Base-by-base conservation (phyloP, 2,797 vertebrate species). In the Pogoniulus pusillus region DNA sequence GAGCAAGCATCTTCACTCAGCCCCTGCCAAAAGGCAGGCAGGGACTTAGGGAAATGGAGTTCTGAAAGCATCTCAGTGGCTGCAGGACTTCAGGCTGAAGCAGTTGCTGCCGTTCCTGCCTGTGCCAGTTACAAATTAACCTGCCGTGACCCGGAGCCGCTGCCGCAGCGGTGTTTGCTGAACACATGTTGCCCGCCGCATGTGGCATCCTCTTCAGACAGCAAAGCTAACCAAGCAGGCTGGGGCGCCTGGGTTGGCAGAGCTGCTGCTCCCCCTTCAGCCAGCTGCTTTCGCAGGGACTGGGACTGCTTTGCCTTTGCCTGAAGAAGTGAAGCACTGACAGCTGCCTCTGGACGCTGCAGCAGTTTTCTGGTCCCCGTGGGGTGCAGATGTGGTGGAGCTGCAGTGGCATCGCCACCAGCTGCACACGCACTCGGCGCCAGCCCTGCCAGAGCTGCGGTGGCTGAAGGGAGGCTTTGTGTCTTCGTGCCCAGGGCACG, bases 91-190 rank as follows among this genome's bases (percentile, higher is more conserved):
- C 26, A 78, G 20, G 79, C 62, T 85, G 32, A 78, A 85, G 74
- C 41, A 66, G 70, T 80, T 54, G 75, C 32, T 90, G 55, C 81
- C 23, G 32, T 78, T 90, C 64, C 71, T 78, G 62, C 41, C 70
- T 63, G 30, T 63, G 63, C 63, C 66, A 41, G 90, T 96, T 96
- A 93, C 58, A 93, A 57, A 96, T 96, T 97, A 97, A 96, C 93
- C 85, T 84, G 75, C 30, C 12, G 0, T 5, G 86, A 85, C 86
- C 91, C 93, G 77, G 60, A 90, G 60, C 2, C 47, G 79, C 53
- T 81, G 72, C n/a, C 93, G 54, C 76, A 73, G 81, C 75, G 82
- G 69, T 81, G 51, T 82, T 91, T 85, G 74, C 71, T 66, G 79
- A 91, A 79, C 90, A 93, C 93, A 91, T 35, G 66, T 55, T 30